These are phyloP conservation scores for Halictus quadricinctus DNA, from an alignment of 2,888 invertebrate genomes.

Conservation along the genomic window DNA sequence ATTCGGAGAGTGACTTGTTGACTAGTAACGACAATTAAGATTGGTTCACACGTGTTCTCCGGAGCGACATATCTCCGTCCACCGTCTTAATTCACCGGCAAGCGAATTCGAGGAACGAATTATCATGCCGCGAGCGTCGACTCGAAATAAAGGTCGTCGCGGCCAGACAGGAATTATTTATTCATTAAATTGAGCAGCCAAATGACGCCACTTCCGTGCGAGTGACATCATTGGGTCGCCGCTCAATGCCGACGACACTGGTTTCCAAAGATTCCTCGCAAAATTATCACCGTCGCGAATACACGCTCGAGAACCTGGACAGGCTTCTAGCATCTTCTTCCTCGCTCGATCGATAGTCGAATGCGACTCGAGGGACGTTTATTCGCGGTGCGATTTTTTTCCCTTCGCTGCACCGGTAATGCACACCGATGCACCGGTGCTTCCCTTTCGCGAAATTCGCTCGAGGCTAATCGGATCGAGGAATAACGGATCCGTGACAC, in stretches of 20 bases:
- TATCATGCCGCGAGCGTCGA: constrained; percentile 38
- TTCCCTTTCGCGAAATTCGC: not conserved
- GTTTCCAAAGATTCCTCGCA: not conserved
- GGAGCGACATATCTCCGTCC: not conserved
- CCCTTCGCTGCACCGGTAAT: not conserved
- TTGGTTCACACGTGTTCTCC: not conserved
- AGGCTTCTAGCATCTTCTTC: not conserved
- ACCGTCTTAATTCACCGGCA: not conserved
- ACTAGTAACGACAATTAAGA: not conserved
- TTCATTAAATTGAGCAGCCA: constrained; percentile 51
- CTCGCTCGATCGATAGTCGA: not conserved
- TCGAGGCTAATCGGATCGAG: not conserved
- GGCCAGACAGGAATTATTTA: constrained; percentile 63
- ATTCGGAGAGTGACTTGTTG: too few relatives aligned
- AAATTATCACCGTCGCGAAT: constrained; percentile 4
- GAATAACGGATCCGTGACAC: constrained; percentile 6
- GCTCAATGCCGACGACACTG: constrained; percentile 64
- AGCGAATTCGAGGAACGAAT: constrained; percentile 20
- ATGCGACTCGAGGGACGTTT: not conserved
- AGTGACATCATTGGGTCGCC: constrained; percentile 61
- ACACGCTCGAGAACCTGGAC: not conserved
- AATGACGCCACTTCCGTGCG: constrained; percentile 72
- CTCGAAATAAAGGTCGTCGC: constrained; percentile 57
- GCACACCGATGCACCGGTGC: not conserved
- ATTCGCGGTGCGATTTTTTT: not conserved